phyloP scores from a whole-genome alignment of 1,140 invertebrate genomes.

The Zaprionus ornatus region DNA sequence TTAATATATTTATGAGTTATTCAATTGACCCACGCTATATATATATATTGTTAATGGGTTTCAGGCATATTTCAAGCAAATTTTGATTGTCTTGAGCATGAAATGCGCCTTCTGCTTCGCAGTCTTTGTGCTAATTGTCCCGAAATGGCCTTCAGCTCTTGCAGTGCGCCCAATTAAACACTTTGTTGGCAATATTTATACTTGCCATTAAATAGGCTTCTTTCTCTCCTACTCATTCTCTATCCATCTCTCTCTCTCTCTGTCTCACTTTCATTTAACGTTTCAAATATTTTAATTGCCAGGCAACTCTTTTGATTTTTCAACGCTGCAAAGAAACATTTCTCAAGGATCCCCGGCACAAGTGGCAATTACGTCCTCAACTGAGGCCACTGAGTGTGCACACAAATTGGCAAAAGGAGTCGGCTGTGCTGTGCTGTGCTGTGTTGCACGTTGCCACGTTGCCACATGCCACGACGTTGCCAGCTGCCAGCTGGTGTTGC shows the following conservation, averaged over 20 bases:
- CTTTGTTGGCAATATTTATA: conserved; percentile 21
- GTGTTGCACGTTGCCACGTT: neutral
- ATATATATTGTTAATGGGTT: neutral
- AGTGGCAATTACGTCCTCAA: conserved; percentile 78
- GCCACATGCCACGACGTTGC: conserved; percentile 9
- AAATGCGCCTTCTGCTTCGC: neutral
- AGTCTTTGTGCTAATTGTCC: neutral
- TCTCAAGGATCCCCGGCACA: conserved; percentile 51
- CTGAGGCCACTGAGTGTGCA: conserved; percentile 52
- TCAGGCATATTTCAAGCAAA: neutral
- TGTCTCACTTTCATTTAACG: conserved; percentile 39
- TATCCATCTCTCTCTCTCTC: neutral
- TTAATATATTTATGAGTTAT: neutral
- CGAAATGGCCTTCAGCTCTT: neutral
- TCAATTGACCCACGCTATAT: neutral
- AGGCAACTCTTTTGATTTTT: conserved; percentile 68
- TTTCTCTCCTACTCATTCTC: neutral
- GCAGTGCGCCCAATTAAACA: conserved; percentile 12
- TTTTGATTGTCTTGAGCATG: neutral
- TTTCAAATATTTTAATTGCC: conserved; percentile 74
- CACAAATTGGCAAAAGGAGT: conserved; percentile 56
- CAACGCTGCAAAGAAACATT: conserved; percentile 46
- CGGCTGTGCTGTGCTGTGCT: neutral
- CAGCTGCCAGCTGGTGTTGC: conserved; percentile 38
- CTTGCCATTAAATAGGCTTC: conserved; percentile 20